Evolutionary conservation across 2,888 invertebrate species (phyloP).

Genomic region (Esperia sulphurella): DNA sequence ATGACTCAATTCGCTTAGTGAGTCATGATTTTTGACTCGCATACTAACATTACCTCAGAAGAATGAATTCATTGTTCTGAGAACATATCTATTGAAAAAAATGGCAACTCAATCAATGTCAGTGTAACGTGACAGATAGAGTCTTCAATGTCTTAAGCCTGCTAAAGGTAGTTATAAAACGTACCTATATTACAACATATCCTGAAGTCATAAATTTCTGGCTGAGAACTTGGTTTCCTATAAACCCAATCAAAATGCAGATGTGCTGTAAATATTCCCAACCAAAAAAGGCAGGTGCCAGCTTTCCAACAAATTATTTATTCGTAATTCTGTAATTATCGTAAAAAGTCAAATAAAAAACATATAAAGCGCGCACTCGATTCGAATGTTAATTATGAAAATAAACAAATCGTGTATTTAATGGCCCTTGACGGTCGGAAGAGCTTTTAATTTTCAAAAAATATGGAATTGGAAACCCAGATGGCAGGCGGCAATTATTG

Average conservation of each 20-base stretch:
- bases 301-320: conserved; percentile 17
- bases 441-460: conserved; percentile 13
- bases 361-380: conserved; percentile 24
- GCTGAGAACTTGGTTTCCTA: neutral
- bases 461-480: conserved; percentile 8
- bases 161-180: no score
- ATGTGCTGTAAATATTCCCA: conserved; percentile 13
- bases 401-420: conserved; percentile 37
- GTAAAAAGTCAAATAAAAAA: conserved; percentile 35
- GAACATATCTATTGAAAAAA: no score
- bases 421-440: conserved; percentile 22
- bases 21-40: no score
- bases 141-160: no score
- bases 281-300: conserved; percentile 28
- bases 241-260: conserved; percentile 14
- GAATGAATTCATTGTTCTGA: no score
- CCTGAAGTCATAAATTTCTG: no score
- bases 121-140: no score
- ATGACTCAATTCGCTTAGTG: no score
- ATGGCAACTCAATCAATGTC: no score
- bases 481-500: conserved; percentile 2
- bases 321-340: conserved; percentile 33
- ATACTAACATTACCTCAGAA: no score
- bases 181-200: no score
- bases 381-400: conserved; percentile 36